These are phyloP conservation scores for Orthonyx spaldingii DNA, from an alignment of 2,113 vertebrate species.

Conservation along the genomic window DNA sequence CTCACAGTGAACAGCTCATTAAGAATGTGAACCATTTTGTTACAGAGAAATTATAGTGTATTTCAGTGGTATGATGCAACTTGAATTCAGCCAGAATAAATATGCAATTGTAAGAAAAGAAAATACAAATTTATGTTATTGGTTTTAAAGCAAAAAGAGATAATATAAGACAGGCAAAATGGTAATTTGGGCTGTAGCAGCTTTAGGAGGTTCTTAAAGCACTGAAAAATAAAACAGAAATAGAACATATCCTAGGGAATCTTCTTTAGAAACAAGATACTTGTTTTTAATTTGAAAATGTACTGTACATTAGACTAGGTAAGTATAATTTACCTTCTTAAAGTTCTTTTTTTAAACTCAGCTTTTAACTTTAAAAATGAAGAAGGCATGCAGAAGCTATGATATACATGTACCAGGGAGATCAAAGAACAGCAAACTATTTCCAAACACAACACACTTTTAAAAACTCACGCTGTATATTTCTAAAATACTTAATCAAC, in stretches of 20 bases:
- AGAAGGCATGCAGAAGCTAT: neutral
- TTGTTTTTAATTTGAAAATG: neutral
- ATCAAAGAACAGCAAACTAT: neutral
- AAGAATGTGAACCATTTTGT: slow-evolving; percentile 70
- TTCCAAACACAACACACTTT: neutral
- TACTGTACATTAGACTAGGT: neutral
- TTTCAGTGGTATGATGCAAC: slow-evolving; percentile 57
- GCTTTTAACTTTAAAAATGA: neutral
- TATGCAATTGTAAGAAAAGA: slow-evolving; percentile 54
- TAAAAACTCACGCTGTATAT: neutral
- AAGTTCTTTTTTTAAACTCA: neutral
- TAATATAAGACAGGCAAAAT: neutral
- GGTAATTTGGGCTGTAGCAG: slow-evolving; percentile 10
- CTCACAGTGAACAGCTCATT: slow-evolving; percentile 50
- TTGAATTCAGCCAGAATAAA: slow-evolving; percentile 65
- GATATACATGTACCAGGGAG: neutral
- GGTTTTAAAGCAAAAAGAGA: slow-evolving; percentile 48
- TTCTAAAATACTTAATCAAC: neutral
- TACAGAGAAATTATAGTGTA: slow-evolving; percentile 67
- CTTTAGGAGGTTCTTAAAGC: neutral
- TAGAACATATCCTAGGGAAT: neutral
- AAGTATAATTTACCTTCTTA: neutral
- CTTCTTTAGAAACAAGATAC: neutral
- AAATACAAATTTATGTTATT: slow-evolving; percentile 58
- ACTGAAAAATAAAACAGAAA: neutral